phyloP scores from a whole-genome alignment of 2,797 vertebrate genomes.

The Phoebastria nigripes region DNA sequence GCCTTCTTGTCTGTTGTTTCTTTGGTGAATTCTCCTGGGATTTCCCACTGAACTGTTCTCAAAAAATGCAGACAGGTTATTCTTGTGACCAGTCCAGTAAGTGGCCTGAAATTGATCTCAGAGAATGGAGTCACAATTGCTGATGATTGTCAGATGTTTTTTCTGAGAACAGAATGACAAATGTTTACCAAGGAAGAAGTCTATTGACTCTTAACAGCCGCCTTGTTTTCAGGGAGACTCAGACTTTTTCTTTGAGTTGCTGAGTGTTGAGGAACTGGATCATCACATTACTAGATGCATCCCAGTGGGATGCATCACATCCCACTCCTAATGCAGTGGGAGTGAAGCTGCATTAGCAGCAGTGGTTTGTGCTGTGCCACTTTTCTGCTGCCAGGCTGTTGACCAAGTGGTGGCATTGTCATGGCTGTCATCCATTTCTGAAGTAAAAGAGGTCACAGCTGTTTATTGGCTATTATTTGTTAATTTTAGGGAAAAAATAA shows the following conservation, averaged over 20 bases:
- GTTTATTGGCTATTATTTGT: not conserved
- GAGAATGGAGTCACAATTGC: not conserved
- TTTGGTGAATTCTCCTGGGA: not conserved
- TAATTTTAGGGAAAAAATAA: not conserved
- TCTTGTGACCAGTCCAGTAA: not conserved
- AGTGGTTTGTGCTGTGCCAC: not conserved
- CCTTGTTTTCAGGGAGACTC: not conserved
- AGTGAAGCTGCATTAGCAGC: not conserved
- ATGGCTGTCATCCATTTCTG: not conserved
- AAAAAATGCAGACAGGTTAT: not conserved
- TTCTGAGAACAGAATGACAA: not conserved
- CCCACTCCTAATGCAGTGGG: too few species aligned
- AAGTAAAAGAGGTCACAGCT: not conserved
- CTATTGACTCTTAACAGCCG: not conserved
- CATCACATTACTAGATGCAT: not conserved
- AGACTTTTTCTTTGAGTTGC: not conserved
- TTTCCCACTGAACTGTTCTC: not conserved
- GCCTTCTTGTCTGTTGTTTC: not conserved
- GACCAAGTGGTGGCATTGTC: not conserved
- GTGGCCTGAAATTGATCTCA: not conserved
- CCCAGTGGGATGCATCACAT: not conserved
- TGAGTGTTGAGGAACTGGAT: not conserved
- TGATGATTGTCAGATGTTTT: not conserved
- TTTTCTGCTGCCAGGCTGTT: not conserved
- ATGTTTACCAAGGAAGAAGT: not conserved